These are phyloP conservation scores for Parasteatoda tepidariorum DNA, from an alignment of 1,140 invertebrate species.

Conservation along the genomic window DNA sequence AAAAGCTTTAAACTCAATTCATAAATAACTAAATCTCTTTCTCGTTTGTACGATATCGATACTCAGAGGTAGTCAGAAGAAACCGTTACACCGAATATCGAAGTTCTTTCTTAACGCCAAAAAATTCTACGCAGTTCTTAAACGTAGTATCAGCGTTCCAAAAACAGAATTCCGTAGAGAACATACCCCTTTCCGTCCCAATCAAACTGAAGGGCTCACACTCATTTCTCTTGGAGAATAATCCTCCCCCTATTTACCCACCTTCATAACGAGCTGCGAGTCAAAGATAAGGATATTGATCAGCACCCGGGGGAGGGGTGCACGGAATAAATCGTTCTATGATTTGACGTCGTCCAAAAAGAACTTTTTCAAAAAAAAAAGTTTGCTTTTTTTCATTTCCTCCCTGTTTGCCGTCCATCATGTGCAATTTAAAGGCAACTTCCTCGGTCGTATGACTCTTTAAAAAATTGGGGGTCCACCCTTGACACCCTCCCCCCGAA, in stretches of 20 bases:
- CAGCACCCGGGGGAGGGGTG: constrained; percentile 26
- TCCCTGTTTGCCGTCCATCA: constrained; percentile 42
- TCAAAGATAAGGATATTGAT: constrained; percentile 51
- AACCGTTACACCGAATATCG: no score
- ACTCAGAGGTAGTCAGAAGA: no score
- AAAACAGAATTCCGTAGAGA: background rate
- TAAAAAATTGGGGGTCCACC: background rate
- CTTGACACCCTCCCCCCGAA: background rate
- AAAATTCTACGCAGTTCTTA: no score
- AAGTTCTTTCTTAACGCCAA: no score
- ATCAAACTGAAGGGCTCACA: background rate
- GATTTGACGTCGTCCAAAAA: constrained; percentile 27
- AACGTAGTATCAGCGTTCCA: no score
- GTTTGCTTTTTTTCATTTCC: constrained; percentile 1
- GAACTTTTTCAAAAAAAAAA: background rate
- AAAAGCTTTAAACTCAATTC: no score
- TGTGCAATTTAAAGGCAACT: constrained; percentile 34
- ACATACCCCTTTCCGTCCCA: background rate
- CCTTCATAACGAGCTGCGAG: constrained; percentile 52
- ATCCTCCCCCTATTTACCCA: constrained; percentile 44
- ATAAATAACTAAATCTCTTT: no score
- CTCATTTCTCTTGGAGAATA: constrained; percentile 36
- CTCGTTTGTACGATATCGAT: no score
- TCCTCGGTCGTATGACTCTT: constrained; percentile 1
- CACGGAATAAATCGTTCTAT: constrained; percentile 16